Conservation (phyloP, 2,113 vertebrate genomes). For the Ptychochromis oligacanthus region DNA sequence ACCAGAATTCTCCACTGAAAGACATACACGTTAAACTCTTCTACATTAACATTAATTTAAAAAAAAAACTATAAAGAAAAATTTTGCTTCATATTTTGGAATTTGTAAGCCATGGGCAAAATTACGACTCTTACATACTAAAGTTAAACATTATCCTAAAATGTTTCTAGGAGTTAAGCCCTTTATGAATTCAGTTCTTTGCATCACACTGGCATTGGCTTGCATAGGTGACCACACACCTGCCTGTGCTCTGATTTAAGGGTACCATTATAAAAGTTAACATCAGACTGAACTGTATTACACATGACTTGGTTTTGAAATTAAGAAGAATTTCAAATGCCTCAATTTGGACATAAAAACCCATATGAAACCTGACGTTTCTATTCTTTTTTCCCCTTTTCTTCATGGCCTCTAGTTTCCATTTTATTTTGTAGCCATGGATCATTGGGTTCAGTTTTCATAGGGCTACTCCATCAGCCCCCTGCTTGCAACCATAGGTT, state of each 20-base stretch:
- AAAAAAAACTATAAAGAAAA: not conserved
- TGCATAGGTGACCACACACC: not conserved
- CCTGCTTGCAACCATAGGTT: slow-evolving; percentile 34
- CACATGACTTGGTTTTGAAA: slow-evolving; percentile 33
- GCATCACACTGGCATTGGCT: not conserved
- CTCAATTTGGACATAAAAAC: slow-evolving; percentile 11
- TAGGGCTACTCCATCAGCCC: slow-evolving; percentile 43
- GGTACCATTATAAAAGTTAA: not conserved
- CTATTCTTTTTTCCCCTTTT: not conserved
- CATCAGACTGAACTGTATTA: not conserved
- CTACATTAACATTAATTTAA: not conserved
- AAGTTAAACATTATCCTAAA: not conserved
- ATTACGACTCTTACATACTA: not conserved
- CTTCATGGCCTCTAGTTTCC: slow-evolving; percentile 43
- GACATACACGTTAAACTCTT: not conserved
- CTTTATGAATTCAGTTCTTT: not conserved
- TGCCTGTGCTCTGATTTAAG: slow-evolving; percentile 29
- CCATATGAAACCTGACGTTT: slow-evolving; percentile 36
- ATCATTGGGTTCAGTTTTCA: slow-evolving; percentile 53
- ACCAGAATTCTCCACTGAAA: not conserved
- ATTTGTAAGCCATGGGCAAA: not conserved
- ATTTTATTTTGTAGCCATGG: slow-evolving; percentile 48
- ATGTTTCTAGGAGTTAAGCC: rapidly evolving
- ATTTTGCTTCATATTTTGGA: not conserved
- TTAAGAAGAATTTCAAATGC: not conserved